Evolutionary conservation across 37 sponge, comb jelly and placozoan genomes (phyloP), one percentile per base, ranked within the genome.

Genomic region (Eunapius fragilis): DNA sequence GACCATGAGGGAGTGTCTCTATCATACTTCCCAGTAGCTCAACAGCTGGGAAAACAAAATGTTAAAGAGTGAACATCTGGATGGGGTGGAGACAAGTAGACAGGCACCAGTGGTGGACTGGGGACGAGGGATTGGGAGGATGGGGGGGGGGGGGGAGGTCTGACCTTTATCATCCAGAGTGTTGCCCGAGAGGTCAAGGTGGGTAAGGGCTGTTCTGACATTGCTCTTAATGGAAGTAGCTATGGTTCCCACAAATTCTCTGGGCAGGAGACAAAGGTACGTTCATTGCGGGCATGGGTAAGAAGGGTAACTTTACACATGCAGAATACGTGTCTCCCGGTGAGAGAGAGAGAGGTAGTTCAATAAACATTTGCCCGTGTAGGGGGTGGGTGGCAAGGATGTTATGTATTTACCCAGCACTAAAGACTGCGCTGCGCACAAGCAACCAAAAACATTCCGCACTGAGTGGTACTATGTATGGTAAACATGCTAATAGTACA

Each of bases 171-270:
- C 95, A 73, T 94, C 95, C 31, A 94, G 71, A 14, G 27, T 77
- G 74, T 91, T 94, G 67, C 86, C 81, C 0, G 89, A 88, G 36
- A 94, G 86, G 79, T 94, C 91, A 25, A 94, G 70, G 79, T 94
- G 91, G 0, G 80, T 83, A 2, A 94, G 71, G 22, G 72, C 72
- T 24, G 89, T 34, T 38, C 75, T 87, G 24, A 79, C 69, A 69
- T 89, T 94, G 71, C 35, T 86, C 73, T 74, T 91, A 75, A 91
- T 68, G 58, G 58, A 58, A 58, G 58, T 58, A 17, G 58, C 58
- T 19, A 58, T 17, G 22, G 58, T 58, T 11, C 58, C 58, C 1
- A 58, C 58, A 58, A 58, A 58, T 58, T 58, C 58, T 17, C 58
- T 58, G 3, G n/a, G 84, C 89, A 45, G 58, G 45, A n/a, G 76